A percentile compares a stretch with the other conserved stretches of the same genome.
These are phyloP conservation scores for Lethenteron reissneri DNA, from an alignment of 2,113 vertebrate species.

Conservation along the genomic window DNA sequence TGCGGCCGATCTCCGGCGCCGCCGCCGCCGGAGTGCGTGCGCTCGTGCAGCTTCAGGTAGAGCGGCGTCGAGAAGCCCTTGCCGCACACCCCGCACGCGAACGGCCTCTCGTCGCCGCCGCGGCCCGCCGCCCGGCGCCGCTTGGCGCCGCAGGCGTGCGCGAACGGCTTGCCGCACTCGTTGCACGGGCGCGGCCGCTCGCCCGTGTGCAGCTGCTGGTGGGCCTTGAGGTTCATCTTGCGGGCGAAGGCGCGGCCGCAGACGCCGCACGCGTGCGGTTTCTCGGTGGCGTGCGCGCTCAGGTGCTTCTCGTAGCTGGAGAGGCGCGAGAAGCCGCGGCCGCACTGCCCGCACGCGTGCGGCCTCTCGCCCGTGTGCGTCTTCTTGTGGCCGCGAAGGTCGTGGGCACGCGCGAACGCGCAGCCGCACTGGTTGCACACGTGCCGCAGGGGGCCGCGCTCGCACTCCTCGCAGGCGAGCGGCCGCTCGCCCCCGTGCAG, in stretches of 20 bases:
- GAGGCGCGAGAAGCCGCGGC: slow-evolving; percentile 10
- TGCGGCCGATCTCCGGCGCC: background rate
- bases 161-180: background rate
- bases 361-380: slow-evolving; percentile 17
- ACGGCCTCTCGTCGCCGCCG: background rate
- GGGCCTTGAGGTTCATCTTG: background rate
- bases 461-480: slow-evolving; percentile 14
- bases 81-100: background rate
- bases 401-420: slow-evolving; percentile 15
- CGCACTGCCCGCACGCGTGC: slow-evolving; percentile 11
- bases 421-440: slow-evolving; percentile 12
- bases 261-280: background rate
- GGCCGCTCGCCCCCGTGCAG: slow-evolving; percentile 17
- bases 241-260: background rate
- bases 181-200: background rate
- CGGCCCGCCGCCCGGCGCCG: background rate
- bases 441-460: slow-evolving; percentile 6
- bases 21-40: background rate
- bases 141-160: background rate
- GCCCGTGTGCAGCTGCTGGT: background rate
- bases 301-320: background rate
- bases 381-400: slow-evolving; percentile 16
- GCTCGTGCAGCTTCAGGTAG: background rate
- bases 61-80: background rate
- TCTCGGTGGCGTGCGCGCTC: background rate